Evolutionary conservation across 2,888 invertebrate species (phyloP).

Genomic region (Lysandra coridon): DNA sequence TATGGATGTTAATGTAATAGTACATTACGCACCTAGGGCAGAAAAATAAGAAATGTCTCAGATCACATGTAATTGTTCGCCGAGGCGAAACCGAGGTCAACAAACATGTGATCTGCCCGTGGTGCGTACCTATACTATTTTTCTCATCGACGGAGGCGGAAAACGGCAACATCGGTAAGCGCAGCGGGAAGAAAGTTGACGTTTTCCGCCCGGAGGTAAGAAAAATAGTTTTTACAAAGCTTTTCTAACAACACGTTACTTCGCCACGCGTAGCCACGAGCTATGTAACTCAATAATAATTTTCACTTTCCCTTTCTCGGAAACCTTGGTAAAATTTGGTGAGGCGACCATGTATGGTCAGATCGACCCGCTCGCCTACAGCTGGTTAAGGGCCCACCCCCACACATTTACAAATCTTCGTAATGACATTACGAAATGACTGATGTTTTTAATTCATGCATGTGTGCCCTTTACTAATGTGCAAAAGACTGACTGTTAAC

Average conservation of each 20-base stretch:
- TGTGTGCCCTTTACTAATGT: neutral
- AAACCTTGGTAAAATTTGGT: neutral
- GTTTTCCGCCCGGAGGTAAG: too few relatives aligned
- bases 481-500: too few relatives aligned
- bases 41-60: too few relatives aligned
- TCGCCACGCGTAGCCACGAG: neutral
- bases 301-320: neutral
- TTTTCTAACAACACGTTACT: neutral
- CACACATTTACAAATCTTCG: neutral
- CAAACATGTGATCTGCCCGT: too few relatives aligned
- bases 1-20: too few relatives aligned
- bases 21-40: too few relatives aligned
- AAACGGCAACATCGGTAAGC: too few relatives aligned
- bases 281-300: neutral
- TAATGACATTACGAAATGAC: neutral
- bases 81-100: too few relatives aligned
- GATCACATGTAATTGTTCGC: too few relatives aligned
- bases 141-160: too few relatives aligned
- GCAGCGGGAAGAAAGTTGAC: too few relatives aligned
- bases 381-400: constrained; percentile 12
- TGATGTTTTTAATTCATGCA: neutral
- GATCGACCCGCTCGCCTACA: constrained; percentile 12
- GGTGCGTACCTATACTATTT: too few relatives aligned
- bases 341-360: constrained; percentile 8
- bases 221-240: neutral